These are phyloP conservation scores for Mythimna ferrago DNA, from an alignment of 2,888 invertebrate species.

Conservation along the genomic window DNA sequence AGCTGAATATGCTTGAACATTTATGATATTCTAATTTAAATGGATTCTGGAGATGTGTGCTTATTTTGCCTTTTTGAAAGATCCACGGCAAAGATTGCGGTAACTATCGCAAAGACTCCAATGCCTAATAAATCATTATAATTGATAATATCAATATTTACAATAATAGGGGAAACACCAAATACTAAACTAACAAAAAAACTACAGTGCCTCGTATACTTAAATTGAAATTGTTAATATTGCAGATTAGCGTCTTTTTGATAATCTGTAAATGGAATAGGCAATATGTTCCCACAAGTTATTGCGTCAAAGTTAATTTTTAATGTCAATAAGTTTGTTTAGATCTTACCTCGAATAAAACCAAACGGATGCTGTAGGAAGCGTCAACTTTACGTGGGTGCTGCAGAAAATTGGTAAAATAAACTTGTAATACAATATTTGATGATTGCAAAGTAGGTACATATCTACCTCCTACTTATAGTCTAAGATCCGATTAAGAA, in stretches of 20 bases:
- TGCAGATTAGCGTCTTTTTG: conserved; percentile 11
- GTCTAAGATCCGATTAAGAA: too few relatives aligned
- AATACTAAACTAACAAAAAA: neutral
- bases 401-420: conserved; percentile 16
- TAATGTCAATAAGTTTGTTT: conserved; percentile 24
- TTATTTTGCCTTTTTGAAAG: neutral
- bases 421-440: neutral
- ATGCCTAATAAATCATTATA: too few relatives aligned
- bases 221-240: conserved; percentile 7
- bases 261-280: conserved; percentile 17
- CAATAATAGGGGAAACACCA: conserved; percentile 3
- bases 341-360: conserved; percentile 18
- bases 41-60: neutral
- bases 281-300: conserved; percentile 18
- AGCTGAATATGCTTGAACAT: neutral
- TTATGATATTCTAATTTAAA: neutral
- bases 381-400: neutral
- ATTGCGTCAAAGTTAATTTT: conserved; percentile 25
- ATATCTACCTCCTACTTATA: too few relatives aligned
- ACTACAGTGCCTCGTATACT: neutral
- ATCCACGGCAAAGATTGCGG: neutral
- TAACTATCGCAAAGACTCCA: neutral
- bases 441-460: neutral
- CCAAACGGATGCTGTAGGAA: conserved; percentile 1
- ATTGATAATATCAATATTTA: conserved; percentile 17